Evolutionary conservation across 2,888 invertebrate genomes (phyloP).

Genomic region (Polyploca ridens): DNA sequence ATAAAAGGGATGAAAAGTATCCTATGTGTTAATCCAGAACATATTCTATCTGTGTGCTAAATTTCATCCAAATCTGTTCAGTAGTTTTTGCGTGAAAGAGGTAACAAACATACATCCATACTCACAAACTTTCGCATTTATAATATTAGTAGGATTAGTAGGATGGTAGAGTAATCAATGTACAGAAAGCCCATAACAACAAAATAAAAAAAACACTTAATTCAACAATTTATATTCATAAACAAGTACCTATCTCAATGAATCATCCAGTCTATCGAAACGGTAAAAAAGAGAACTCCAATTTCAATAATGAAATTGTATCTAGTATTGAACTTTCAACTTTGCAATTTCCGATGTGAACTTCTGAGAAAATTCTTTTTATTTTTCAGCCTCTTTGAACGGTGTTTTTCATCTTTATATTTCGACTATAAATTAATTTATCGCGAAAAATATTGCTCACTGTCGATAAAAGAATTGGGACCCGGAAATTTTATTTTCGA

Average conservation of each 20-base stretch:
- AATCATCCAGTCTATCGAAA: background rate
- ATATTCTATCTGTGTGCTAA: no score
- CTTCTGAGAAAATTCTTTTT: slow-evolving; percentile 25
- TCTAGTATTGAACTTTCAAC: slow-evolving; percentile 49
- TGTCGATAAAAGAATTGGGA: no score
- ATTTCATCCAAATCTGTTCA: no score
- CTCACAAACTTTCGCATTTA: no score
- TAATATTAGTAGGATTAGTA: no score
- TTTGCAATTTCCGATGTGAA: slow-evolving; percentile 43
- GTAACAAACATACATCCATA: no score
- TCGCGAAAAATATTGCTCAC: background rate
- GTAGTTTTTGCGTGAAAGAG: no score
- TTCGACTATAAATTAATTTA: background rate
- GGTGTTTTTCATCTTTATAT: slow-evolving; percentile 15
- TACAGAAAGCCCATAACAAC: background rate
- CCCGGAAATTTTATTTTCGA: no score
- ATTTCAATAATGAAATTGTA: slow-evolving; percentile 39
- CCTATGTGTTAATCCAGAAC: no score
- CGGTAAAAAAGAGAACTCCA: background rate
- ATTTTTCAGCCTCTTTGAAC: slow-evolving; percentile 31
- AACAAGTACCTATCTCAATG: background rate
- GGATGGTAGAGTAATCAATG: no score
- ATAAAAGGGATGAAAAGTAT: no score
- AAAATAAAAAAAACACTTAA: background rate
- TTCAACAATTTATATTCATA: background rate